A percentile compares a stretch with the other conserved stretches of the same genome.
Evolutionary conservation across 2,797 vertebrate genomes (phyloP).

Genomic region (Cuculus canorus): DNA sequence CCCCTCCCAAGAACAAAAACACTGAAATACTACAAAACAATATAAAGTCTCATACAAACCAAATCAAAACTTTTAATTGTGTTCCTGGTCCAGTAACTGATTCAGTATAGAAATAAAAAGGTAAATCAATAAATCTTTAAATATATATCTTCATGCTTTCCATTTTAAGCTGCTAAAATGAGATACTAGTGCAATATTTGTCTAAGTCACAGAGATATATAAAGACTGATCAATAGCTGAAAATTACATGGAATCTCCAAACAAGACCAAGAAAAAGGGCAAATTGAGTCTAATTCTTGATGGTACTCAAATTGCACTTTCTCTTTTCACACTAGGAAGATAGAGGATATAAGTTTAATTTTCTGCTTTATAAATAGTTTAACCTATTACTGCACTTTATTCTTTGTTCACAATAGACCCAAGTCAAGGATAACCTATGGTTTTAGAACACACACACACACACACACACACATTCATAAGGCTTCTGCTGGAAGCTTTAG

Average conservation of each 20-base stretch:
- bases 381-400: not conserved
- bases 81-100: not conserved
- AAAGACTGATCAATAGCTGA: not conserved
- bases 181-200: not conserved
- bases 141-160: not conserved
- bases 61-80: not conserved
- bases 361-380: not conserved
- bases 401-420: not conserved
- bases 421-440: not conserved
- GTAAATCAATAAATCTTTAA: not conserved
- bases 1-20: not conserved
- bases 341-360: not conserved
- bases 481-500: not conserved
- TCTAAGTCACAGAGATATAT: not conserved
- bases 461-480: not conserved
- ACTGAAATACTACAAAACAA: not conserved
- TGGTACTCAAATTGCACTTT: not conserved
- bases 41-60: not conserved
- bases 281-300: not conserved
- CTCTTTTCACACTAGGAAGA: not conserved
- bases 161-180: not conserved
- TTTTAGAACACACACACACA: not conserved
- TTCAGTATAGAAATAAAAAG: not conserved
- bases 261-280: not conserved
- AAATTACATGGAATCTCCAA: not conserved